Conservation (phyloP, 2,888 invertebrate genomes). For the Eilema sororculum region DNA sequence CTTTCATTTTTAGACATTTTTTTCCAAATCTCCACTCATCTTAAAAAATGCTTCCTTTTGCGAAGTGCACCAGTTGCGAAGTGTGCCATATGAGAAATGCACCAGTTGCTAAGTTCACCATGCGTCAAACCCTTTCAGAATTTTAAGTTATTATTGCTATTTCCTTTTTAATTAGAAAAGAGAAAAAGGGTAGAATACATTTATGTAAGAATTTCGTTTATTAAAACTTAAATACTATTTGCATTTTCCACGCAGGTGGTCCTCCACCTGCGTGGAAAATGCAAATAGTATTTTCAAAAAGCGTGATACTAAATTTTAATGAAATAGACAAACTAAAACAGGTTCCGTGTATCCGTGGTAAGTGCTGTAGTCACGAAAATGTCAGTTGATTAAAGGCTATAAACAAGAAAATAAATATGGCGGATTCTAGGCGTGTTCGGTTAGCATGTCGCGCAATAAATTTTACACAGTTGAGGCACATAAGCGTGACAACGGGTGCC, state of each 20-base stretch:
- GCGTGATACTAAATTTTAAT: conserved; percentile 37
- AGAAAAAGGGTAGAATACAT: neutral
- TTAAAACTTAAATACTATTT: too few species aligned
- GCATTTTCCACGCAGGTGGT: too few species aligned
- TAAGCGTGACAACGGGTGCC: conserved; percentile 15
- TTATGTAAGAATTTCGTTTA: neutral
- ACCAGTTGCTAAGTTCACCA: too few species aligned
- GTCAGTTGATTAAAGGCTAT: conserved; percentile 70
- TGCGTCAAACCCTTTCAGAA: neutral
- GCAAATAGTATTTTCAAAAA: conserved; percentile 23
- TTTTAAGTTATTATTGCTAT: neutral
- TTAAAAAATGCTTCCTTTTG: too few species aligned
- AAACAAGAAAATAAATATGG: conserved; percentile 62
- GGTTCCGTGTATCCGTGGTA: conserved; percentile 61
- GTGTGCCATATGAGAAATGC: too few species aligned
- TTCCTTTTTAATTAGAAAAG: neutral
- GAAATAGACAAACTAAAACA: conserved; percentile 45
- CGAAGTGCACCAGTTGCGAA: too few species aligned
- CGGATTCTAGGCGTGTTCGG: conserved; percentile 34
- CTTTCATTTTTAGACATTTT: too few species aligned
- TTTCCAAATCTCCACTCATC: too few species aligned
- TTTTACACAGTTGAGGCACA: conserved; percentile 36
- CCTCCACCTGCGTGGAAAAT: conserved; percentile 9
- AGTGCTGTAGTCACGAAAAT: conserved; percentile 75
- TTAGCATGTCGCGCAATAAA: conserved; percentile 37